Evolutionary conservation across 2,888 invertebrate genomes (phyloP).

Genomic region (Blastobasis lacticolella): DNA sequence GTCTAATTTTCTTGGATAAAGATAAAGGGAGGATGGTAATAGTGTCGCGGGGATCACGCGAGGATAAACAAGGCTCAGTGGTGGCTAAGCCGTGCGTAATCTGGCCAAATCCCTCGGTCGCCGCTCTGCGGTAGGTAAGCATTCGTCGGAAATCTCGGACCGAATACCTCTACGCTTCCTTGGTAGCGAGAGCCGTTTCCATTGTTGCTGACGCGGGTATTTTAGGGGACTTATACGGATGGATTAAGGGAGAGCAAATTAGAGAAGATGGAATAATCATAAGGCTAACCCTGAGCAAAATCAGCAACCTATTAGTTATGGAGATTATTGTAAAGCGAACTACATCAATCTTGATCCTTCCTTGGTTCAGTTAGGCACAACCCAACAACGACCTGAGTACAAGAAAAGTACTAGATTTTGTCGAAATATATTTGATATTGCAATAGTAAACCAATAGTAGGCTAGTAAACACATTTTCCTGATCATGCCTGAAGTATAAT

Average conservation of each 20-base stretch:
- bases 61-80: slow-evolving; percentile 3
- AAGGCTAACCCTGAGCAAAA: no score
- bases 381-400: no score
- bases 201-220: slow-evolving; percentile 34
- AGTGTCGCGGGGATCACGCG: slow-evolving; percentile 2
- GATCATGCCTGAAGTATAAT: no score
- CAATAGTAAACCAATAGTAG: no score
- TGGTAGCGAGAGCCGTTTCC: slow-evolving; percentile 30
- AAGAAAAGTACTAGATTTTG: no score
- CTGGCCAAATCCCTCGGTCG: slow-evolving; percentile 45
- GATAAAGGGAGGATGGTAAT: slow-evolving; percentile 2
- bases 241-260: no score
- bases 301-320: no score
- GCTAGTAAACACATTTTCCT: no score
- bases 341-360: no score
- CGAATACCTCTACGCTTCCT: slow-evolving; percentile 44
- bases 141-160: slow-evolving; percentile 40
- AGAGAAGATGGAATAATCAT: no score
- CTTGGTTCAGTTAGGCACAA: no score
- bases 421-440: neutral
- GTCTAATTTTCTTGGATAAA: neutral
- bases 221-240: slow-evolving; percentile 24
- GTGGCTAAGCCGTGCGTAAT: slow-evolving; percentile 24
- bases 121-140: slow-evolving; percentile 60
- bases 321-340: no score